Evolutionary conservation across 2,797 vertebrate species (phyloP).

Genomic region (Chanos chanos): DNA sequence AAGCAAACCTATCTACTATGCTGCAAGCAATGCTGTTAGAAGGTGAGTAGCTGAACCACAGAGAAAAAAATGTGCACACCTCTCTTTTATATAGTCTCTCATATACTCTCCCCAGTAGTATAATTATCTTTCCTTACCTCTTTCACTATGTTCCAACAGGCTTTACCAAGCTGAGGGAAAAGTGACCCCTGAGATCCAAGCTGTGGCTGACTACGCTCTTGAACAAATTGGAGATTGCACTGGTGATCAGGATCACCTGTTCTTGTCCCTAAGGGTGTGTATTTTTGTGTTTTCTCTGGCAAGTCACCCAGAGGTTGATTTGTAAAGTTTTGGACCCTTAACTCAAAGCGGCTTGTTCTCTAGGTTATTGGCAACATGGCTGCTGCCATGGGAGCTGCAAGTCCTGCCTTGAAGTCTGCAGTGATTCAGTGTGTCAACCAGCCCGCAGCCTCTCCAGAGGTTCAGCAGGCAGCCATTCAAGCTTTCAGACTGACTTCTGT

Average conservation of each 20-base stretch:
- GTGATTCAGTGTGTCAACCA: constrained; percentile 81
- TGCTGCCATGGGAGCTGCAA: constrained; percentile 71
- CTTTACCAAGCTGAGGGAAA: constrained; percentile 68
- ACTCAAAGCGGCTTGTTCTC: constrained; percentile 25
- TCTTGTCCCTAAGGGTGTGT: constrained; percentile 84
- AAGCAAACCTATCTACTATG: constrained; percentile 86
- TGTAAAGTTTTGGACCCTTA: background rate
- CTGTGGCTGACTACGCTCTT: constrained; percentile 77
- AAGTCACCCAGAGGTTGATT: no score
- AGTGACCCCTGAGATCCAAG: constrained; percentile 74
- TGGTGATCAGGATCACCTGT: constrained; percentile 77
- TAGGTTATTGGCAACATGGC: constrained; percentile 97
- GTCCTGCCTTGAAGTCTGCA: constrained; percentile 71
- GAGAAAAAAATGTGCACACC: constrained; percentile 3
- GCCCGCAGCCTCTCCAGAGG: constrained; percentile 62
- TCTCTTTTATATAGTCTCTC: background rate
- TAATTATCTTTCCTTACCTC: background rate
- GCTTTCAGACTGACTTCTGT: constrained; percentile 80
- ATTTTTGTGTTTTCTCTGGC: no score
- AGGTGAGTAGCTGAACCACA: no score
- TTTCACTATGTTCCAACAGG: constrained; percentile 58
- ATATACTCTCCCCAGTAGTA: background rate
- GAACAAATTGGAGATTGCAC: constrained; percentile 80
- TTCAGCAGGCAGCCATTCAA: constrained; percentile 93
- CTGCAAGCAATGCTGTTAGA: constrained; percentile 83